Conservation (phyloP, 2,888 invertebrate genomes). For the Eupithecia abbreviata region DNA sequence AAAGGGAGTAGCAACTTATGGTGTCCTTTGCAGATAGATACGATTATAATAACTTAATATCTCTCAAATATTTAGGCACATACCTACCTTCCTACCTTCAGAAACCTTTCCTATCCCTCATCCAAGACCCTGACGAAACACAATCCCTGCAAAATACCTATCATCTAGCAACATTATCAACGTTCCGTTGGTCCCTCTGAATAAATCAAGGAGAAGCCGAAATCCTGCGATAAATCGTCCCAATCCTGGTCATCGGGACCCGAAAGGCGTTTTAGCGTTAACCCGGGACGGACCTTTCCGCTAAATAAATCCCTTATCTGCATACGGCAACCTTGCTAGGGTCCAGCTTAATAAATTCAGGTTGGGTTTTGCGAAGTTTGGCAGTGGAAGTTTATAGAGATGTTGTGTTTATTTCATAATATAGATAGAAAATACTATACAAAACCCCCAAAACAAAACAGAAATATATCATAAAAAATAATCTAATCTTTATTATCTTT, state of each 20-base stretch:
- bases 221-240: conserved; percentile 81
- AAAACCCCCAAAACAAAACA: too few relatives aligned
- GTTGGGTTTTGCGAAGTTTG: conserved; percentile 80
- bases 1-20: too few relatives aligned
- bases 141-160: conserved; percentile 27
- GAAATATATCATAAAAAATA: too few relatives aligned
- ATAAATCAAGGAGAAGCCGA: conserved; percentile 80
- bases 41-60: not conserved
- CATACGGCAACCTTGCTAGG: conserved; percentile 84
- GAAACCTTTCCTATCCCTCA: conserved; percentile 10
- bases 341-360: conserved; percentile 84
- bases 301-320: conserved; percentile 85
- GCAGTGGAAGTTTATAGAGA: conserved; percentile 59
- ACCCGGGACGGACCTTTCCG: conserved; percentile 84
- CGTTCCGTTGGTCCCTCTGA: conserved; percentile 68
- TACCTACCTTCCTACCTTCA: not conserved
- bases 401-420: conserved; percentile 39
- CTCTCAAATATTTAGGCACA: not conserved
- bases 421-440: too few relatives aligned
- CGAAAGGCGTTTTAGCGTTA: conserved; percentile 77
- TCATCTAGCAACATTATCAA: conserved; percentile 60
- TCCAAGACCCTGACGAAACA: conserved; percentile 12
- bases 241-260: conserved; percentile 82
- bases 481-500: too few relatives aligned
- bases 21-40: too few relatives aligned